Base-by-base conservation (phyloP, 2,113 vertebrate genomes). In the Platanista minor region DNA sequence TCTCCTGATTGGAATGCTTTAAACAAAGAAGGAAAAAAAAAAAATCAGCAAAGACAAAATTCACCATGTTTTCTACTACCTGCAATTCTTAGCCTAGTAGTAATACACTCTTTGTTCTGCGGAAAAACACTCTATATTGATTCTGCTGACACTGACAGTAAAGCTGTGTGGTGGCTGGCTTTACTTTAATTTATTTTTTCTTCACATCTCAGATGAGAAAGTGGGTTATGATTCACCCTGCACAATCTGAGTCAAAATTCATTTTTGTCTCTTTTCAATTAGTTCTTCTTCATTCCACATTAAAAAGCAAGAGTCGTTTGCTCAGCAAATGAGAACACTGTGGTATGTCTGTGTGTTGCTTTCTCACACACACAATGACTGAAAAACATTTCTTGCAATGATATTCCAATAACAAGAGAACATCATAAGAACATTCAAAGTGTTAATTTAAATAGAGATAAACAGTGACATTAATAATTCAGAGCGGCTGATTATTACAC, bases 161-260 rank as follows among this genome's bases (percentile, higher is more conserved):
- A 97, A 92, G 86, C 7, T 87, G 94, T 96, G 97, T 96, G 97
- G 96, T 97, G 96, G 91, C 78, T 89, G 84, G 74, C 87, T 95
- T 85, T 95, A 95, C 96, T 96, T 83, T 85, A 84, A 46, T 46
- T 91, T 90, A 52, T 52, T 95, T 97, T 93, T 95, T 82, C 84
- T 86, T 75, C 83, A 43, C 94, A 94, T 98, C 96, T 98, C 89
- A 86, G 98, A 98, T 98, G 97, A 99, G 98, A 98, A 99, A 98
- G 98, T 97, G 97, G 97, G 98, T 98, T 98, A 99, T 99, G 98
- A 99, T 98, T 99, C 98, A 99, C 98, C 97, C 96, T 95, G 97
- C 49, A 97, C 94, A 96, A 97, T 98, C 96, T 99, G 98, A 99
- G 97, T 99, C 98, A 99, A 98, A 98, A 97, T 12, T 97, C 94